These are phyloP conservation scores for Elgaria multicarinata DNA, from an alignment of 2,113 vertebrate species.

Conservation along the genomic window DNA sequence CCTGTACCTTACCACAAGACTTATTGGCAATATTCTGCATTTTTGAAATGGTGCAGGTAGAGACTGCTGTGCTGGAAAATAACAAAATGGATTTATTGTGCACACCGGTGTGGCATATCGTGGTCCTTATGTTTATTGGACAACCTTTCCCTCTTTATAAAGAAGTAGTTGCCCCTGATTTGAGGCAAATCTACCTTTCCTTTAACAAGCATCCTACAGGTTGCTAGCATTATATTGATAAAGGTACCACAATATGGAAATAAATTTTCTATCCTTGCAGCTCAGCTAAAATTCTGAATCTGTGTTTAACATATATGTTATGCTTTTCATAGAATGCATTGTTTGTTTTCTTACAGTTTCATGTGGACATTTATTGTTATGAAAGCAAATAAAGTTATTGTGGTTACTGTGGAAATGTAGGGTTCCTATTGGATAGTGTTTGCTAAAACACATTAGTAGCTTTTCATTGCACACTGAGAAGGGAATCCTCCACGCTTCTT, in stretches of 20 bases:
- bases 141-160: not conserved
- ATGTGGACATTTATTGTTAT: slow-evolving; percentile 13
- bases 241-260: not conserved
- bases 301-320: not conserved
- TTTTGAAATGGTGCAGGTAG: not conserved
- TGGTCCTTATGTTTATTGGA: not conserved
- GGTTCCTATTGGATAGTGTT: not conserved
- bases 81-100: not conserved
- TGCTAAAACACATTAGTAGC: not conserved
- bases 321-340: not conserved
- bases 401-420: slow-evolving; percentile 16
- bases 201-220: not conserved
- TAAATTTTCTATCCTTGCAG: not conserved
- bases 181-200: not conserved
- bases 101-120: not conserved
- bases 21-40: not conserved
- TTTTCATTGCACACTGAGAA: not conserved
- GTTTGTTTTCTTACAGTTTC: not conserved
- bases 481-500: too few relatives aligned
- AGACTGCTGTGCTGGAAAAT: not conserved
- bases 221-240: slow-evolving; percentile 4
- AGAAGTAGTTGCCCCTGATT: slow-evolving; percentile 4
- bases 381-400: slow-evolving; percentile 31
- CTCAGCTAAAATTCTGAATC: slow-evolving; percentile 8
- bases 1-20: not conserved